Evolutionary conservation across 1,140 invertebrate genomes (phyloP), one percentile per base, ranked within the genome.

Genomic region (Saccostrea cuccullata): DNA sequence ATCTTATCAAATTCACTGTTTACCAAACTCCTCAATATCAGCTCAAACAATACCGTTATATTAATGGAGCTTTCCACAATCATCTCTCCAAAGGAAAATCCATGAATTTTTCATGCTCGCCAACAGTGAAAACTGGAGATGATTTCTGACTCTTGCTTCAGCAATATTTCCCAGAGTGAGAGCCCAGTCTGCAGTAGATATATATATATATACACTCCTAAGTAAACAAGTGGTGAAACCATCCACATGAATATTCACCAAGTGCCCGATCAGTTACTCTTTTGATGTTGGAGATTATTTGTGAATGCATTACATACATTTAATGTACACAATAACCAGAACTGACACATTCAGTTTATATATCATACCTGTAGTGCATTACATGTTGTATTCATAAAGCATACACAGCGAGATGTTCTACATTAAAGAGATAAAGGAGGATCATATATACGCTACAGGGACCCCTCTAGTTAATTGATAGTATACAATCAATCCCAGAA

Each of bases 1-100:
- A 77, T 77, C 70, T 77, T 77, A 77, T 77, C 70, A 77, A 77
- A 30, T 77, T 77, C 15, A 15, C 11, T 77, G 70, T 77, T 77
- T 30, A 77, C 70, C 26, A 77, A 36, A 77, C 26, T 26, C 70
- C 70, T 77, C 30, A 77, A 26, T 13, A 77, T 30, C 2, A 3
- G 70, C 26, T 77, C 30, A 77, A 9, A 77, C 70, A 30, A 77
- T 77, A 30, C 70, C 15, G 70, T 77, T 77, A 30, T 77, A 77
- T 77, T 77, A 77, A 77, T 77, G 70, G 70, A 77, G 23, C 70
- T 30, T 15, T 36, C 23, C 23, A 30, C 70, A 77, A 77, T 36
- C 26, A 26, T 77, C 26, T 77, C 70, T 36, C 70, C 5, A 47
- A 77, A 77, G 70, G 70, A 77, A 77, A 77, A 77, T 17, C 70